Evolutionary conservation across 2,888 invertebrate species (phyloP), one percentile per base, ranked within the genome.

Genomic region (Diaprepes abbreviatus): DNA sequence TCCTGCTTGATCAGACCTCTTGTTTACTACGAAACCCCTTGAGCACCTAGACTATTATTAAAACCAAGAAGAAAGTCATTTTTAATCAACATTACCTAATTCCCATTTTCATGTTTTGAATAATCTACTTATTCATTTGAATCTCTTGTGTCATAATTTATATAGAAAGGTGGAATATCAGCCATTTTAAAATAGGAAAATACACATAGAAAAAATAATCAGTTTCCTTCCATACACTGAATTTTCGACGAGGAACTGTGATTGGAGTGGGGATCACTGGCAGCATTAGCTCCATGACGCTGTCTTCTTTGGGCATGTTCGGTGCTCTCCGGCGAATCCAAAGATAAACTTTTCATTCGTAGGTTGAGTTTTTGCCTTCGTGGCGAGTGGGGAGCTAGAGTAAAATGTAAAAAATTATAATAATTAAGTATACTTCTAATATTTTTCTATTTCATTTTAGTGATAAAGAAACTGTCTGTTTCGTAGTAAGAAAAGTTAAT

Each of bases 261-360:
- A 77, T 86, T 87, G 64, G 85, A 86, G 78, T 86, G 85, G 14
- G 85, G 84, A 75, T 84, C 84, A 70, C 83, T 83, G 54, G 83
- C 79, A 45, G 81, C 74, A 58, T 80, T 80, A 12, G 77, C 80
- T 54, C 82, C 83, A 66, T 83, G 83, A 14, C 73, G 62, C 60
- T 93, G 89, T 45, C 94, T 89, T 79, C 94, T 87, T 79, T 92
- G 91, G 36, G 89, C 90, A 81, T 92, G 92, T 83, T 95, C 95
- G 71, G 94, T 92, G 79, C 94, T 94, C 85, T 97, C 97, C 73
- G 97, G 97, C 31, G 96, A 96, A 85, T 97, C 97, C 90, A 97
- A 87, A 73, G 97, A 97, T 80, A 97, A 90, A 84, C 96, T 96
- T 90, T 98, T 97, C 97, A 97, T 97, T 84, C 97, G 91, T 85